Percentiles rank a stretch among this genome's conserved stretches.
Evolutionary conservation across 2,113 vertebrate genomes (phyloP).

Genomic region (Brachypodius melanocephalos): DNA sequence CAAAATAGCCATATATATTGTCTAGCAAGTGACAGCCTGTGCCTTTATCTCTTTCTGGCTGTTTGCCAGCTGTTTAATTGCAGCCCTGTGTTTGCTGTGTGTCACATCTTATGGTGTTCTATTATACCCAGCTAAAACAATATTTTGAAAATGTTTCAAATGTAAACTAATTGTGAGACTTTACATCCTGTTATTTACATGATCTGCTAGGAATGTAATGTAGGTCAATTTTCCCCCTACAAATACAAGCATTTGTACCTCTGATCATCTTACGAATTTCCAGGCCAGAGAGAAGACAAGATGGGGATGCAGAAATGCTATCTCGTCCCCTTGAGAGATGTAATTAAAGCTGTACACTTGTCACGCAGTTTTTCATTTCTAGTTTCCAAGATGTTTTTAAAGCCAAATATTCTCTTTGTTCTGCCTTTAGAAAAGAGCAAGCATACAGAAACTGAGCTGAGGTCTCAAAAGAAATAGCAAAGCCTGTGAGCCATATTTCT

Average conservation of each 20-base stretch:
- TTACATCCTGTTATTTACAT: slow-evolving; percentile 48
- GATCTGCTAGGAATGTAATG: slow-evolving; percentile 29
- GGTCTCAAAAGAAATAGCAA: background rate
- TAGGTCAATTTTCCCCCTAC: background rate
- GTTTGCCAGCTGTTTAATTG: slow-evolving; percentile 74
- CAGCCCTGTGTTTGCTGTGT: slow-evolving; percentile 70
- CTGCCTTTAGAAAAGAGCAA: background rate
- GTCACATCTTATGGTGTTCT: slow-evolving; percentile 66
- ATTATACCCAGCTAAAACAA: slow-evolving; percentile 70
- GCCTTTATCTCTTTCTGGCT: slow-evolving; percentile 67
- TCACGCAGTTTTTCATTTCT: slow-evolving; percentile 17
- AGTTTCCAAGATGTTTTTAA: background rate
- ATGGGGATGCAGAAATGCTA: background rate
- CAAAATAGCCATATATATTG: slow-evolving; percentile 71
- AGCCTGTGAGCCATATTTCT: background rate
- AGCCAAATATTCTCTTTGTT: background rate
- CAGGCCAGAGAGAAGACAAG: background rate
- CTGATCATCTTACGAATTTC: background rate
- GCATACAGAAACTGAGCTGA: background rate
- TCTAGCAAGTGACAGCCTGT: slow-evolving; percentile 65
- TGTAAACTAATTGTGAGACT: slow-evolving; percentile 58
- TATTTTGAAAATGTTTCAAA: slow-evolving; percentile 70
- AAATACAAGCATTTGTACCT: background rate
- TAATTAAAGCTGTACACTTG: slow-evolving; percentile 30
- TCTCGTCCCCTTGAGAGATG: background rate